Evolutionary conservation across 2,113 vertebrate species (phyloP), one percentile per base, ranked within the genome.

Genomic region (Hippocampus barbouri): DNA sequence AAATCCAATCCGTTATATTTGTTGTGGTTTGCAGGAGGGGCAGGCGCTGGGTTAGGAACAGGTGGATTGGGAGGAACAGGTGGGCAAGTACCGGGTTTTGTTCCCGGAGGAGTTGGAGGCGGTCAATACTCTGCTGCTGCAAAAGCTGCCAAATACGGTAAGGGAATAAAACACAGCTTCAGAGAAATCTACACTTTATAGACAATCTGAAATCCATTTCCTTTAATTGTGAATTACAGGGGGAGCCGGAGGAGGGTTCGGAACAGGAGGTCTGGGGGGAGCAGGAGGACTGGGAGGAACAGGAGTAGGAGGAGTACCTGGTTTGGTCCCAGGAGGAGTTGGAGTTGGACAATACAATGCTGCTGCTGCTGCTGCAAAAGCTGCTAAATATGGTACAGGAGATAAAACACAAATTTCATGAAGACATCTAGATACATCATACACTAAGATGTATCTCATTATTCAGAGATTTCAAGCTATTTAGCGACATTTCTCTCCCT

Each of bases 271-370:
- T 2, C 41, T 43, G 9, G 67, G 49, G 40, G 30, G 18, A 8
- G 11, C 10, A 57, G 67, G 51, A 15, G 34, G 66, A 41, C 15
- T 27, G 1, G 74, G 66, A 45, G 76, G 72, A 45, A 38, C 16
- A 49, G 78, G 71, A 20, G 71, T 68, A 43, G 59, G 61, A 0
- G 72, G 74, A 38, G 81, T 76, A 15, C 20, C 69, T 45, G 77
- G 56, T 57, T 66, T 72, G 0, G n/a, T 8, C 11, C 64, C 41
- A 16, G 79, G 75, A 49, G 82, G 79, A 25, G 1, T 20, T 8
- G 79, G 66, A 67, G 69, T 56, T 60, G 83, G 80, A 47, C 82
- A 75, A 74, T 82, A 86, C 61, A 5, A 4, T 21, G 0, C 41
- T 49, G 18, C 47, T 40, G 18, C 47, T 40, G 56, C 53, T 23